Base-by-base conservation (phyloP, 2,888 invertebrate species). In the Byasa hedistus region DNA sequence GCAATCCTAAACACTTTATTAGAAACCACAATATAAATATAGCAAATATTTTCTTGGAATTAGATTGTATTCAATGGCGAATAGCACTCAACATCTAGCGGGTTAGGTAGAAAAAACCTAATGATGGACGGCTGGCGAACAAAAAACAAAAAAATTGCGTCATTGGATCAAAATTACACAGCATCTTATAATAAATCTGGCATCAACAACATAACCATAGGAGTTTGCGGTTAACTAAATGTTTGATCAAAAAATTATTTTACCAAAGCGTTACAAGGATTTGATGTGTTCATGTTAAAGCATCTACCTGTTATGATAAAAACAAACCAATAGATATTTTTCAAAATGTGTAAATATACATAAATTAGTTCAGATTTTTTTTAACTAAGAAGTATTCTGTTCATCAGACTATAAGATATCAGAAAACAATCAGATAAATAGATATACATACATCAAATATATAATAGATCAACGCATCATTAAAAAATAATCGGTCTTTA, bases 101-200 rank as follows among this genome's bases (percentile, higher is more conserved):
- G 23, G 27, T 10, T 56, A n/a, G 19, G 56, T 15, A 52, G 54
- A 58, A 66, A 65, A 66, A 66, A 62, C 15, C 12, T 61, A 55
- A 54, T 54, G 62, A 66, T 62, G 66, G 57, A n/a, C 23, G 36
- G 10, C 44, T 21, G n/a, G 36, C 8, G 44, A 58, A 62, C 61
- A 66, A 66, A 66, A 66, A 66, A 66, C 58, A 21, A 21, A 57
- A 55, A 58, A 62, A 58, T 62, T 44, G 48, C 66, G 66, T 66
- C 66, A 66, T 62, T 62, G 54, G 57, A 55, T 62, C 32, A 61
- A 39, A 61, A 39, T 61, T 61, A 64, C 57, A 57, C 51, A 51
- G 61, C 39, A 63, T 57, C 55, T 55, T 55, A 32, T 59, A 63
- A 60, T 59, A 58, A 61, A 68, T 54, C 52, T 48, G 32, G 55